These are phyloP conservation scores for Acrossocheilus wenchowensis DNA, from an alignment of 2,797 vertebrate species.

Conservation along the genomic window DNA sequence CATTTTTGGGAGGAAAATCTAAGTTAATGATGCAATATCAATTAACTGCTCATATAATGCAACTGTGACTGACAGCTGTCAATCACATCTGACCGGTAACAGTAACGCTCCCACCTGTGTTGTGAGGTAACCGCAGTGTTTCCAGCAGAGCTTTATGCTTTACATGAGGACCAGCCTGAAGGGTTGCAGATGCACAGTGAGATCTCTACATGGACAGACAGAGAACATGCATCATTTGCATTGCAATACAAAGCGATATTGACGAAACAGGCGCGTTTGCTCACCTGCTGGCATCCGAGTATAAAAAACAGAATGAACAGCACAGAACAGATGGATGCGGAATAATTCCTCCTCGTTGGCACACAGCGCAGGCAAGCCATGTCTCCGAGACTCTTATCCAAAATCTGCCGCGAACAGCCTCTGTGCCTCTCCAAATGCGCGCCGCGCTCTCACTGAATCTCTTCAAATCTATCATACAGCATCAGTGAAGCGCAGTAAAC, in stretches of 20 bases:
- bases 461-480: background rate
- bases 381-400: conserved; percentile 57
- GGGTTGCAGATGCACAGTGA: conserved; percentile 22
- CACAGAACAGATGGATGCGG: conserved; percentile 29
- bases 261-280: conserved; percentile 48
- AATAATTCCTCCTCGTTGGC: conserved; percentile 56
- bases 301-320: conserved; percentile 66
- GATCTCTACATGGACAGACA: conserved; percentile 43
- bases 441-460: conserved; percentile 31
- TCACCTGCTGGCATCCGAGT: conserved; percentile 70
- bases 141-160: conserved; percentile 65
- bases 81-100: background rate
- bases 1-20: background rate
- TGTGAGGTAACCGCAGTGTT: conserved; percentile 72
- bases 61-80: background rate
- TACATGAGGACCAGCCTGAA: conserved; percentile 47
- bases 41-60: background rate
- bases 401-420: conserved; percentile 12
- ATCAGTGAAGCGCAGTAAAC: background rate
- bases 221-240: conserved; percentile 31
- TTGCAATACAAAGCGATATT: background rate
- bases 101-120: conserved; percentile 74
- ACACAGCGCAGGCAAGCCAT: conserved; percentile 65
- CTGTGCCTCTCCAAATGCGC: conserved; percentile 33
- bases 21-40: background rate